Evolutionary conservation across 2,888 invertebrate genomes (phyloP), one percentile per base, ranked within the genome.

Genomic region (Conchocele bisecta): DNA sequence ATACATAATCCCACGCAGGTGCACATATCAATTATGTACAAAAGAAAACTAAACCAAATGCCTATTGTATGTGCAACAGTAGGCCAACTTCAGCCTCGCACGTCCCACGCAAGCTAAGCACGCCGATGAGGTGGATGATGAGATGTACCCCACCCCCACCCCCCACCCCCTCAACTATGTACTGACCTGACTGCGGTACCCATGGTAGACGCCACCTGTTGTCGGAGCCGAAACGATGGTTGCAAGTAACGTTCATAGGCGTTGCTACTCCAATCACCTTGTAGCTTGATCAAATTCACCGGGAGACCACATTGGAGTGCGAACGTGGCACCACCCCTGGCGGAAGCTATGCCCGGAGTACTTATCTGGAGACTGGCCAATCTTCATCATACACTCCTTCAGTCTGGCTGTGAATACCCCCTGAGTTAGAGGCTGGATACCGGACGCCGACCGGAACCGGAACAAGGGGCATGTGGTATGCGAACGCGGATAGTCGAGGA

Each of bases 241-340:
- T 67, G 59, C 22, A 67, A 0, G 31, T 53, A 67, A 1, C 2
- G 17, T 28, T 58, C 17, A 37, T 67, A 67, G 11, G 67, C 67
- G 39, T 46, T 31, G 26, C 53, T 59, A 13, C 15, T 5, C 68
- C 56, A 61, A 24, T 68, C 68, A 1, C 61, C 56, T 20, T 68
- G 68, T 11, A 31, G 22, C 26, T 68, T 39, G 7, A 68, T 68
- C 24, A 68, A 26, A 1, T 68, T 56, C 1, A 53, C 6, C 5
- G 68, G 39, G 6, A 68, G 13, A 17, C 61, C 68, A 61, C 68
- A 68, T 26, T 68, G 48, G 4, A 68, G 33, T 1, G 61, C 61
- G 42, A 61, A 68, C 3, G 56, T 48, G 2, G 56, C 54, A 7
- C 68, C 68, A 6, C 60, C 68, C 48, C 48, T 37, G n/a, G 15